Percentiles rank a stretch among this genome's conserved stretches.
Evolutionary conservation across 1,140 invertebrate genomes (phyloP).

Genomic region (Sarcophaga bullata): DNA sequence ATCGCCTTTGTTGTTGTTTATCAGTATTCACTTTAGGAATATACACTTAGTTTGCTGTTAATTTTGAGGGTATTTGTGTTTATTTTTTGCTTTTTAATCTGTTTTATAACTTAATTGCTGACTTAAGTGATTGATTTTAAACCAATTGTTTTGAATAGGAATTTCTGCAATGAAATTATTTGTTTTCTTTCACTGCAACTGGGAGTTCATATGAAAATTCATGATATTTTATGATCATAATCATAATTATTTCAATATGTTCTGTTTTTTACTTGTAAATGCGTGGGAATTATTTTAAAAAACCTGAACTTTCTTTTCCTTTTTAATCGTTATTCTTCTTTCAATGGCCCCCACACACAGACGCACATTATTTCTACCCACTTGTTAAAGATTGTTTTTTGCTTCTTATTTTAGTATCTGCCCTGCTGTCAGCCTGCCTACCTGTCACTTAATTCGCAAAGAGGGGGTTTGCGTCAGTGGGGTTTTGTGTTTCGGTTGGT

Average conservation of each 20-base stretch:
- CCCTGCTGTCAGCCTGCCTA: not conserved
- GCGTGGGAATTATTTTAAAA: not conserved
- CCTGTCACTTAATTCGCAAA: not conserved
- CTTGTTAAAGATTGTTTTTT: not conserved
- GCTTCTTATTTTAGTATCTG: not conserved
- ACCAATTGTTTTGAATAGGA: not conserved
- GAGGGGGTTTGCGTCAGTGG: not conserved
- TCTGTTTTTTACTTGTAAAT: not conserved
- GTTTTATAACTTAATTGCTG: not conserved
- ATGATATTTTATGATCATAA: no score
- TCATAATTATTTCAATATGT: not conserved
- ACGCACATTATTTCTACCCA: slow-evolving; percentile 12
- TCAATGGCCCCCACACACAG: not conserved
- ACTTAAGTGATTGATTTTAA: no score
- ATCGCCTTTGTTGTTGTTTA: not conserved
- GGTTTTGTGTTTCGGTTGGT: not conserved
- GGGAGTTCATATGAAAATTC: not conserved
- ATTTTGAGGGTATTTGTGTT: slow-evolving; percentile 33
- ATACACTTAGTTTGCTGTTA: not conserved
- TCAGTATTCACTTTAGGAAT: not conserved
- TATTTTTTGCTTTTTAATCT: not conserved
- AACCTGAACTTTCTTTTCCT: no score
- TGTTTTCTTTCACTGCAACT: not conserved
- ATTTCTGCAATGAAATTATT: not conserved
- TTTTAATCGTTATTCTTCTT: no score